These are phyloP conservation scores for Neocloeon triangulifer DNA, from an alignment of 1,140 invertebrate genomes.

Conservation along the genomic window DNA sequence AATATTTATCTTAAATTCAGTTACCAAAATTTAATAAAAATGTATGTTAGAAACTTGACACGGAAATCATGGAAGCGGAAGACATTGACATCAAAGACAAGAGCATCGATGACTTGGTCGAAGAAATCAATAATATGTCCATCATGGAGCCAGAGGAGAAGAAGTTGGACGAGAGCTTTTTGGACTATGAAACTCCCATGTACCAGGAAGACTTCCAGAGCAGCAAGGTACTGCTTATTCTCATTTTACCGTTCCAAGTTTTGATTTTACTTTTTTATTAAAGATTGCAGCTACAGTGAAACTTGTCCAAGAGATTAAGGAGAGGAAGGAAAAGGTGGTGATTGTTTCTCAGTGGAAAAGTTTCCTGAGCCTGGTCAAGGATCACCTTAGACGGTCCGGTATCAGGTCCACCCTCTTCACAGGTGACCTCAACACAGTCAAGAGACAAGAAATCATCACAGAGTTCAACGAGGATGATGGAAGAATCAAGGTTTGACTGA, in stretches of 20 bases:
- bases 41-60: too few relatives aligned
- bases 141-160: too few relatives aligned
- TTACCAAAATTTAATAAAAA: constrained; percentile 3
- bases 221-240: too few relatives aligned
- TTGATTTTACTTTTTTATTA: constrained; percentile 14
- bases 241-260: too few relatives aligned
- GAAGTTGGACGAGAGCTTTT: too few relatives aligned
- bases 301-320: constrained; percentile 29
- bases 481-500: constrained; percentile 1
- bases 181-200: too few relatives aligned
- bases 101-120: too few relatives aligned
- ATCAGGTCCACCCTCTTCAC: constrained; percentile 36
- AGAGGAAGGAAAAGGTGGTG: constrained; percentile 41
- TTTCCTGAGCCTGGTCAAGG: constrained; percentile 40
- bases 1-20: too few relatives aligned
- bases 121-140: too few relatives aligned
- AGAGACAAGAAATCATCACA: constrained; percentile 32
- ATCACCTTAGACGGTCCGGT: constrained; percentile 25
- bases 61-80: too few relatives aligned
- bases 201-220: too few relatives aligned
- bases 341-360: constrained; percentile 75
- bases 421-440: constrained; percentile 35
- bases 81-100: too few relatives aligned
- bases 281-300: constrained; percentile 34
- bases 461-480: constrained; percentile 37